Evolutionary conservation across 2,113 vertebrate species (phyloP), one percentile per base, ranked within the genome.

Genomic region (Megatriorchis doriae): DNA sequence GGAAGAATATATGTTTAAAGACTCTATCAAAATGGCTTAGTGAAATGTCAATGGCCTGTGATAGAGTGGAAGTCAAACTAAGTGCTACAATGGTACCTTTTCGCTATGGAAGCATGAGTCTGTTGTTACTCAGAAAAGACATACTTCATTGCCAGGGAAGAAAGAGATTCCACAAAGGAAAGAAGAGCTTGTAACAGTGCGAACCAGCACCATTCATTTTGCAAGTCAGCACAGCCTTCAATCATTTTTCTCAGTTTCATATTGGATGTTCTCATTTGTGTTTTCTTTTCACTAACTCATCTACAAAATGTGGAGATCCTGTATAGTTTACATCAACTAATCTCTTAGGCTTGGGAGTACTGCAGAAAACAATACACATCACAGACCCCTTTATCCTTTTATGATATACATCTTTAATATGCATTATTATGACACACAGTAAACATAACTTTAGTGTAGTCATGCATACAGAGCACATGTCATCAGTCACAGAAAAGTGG

Each of bases 331-430:
- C 27, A 81, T 14, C 52, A 88, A 19, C 61, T 59, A 73, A 77
- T 88, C 59, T 80, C 80, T 47, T 8, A 4, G 73, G 77, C 34
- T 66, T 43, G 22, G 50, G 56, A 87, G 81, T 45, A n/a, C 12
- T 32, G 48, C 45, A 85, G 72, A 81, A 73, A 90, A 48, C 8
- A 86, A 52, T 45, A 50, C 59, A 59, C 31, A 48, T 52, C 77
- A 43, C 85, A 87, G 70, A 53, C 4, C 29, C 32, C 65, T 85
- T 86, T 84, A 75, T 91, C 61, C 43, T 89, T 83, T 74, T 48
- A 34, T 71, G 87, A 91, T 85, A 94, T 21, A 71, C 52, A 75
- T 81, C 87, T 96, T 87, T 96, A 95, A 81, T 92, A 59, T 68
- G 82, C 81, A 88, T 93, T 90, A 71, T 78, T 85, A 47, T 58